Evolutionary conservation across 1,140 invertebrate genomes (phyloP), one percentile per base, ranked within the genome.

Genomic region (Drosophila sp.): DNA sequence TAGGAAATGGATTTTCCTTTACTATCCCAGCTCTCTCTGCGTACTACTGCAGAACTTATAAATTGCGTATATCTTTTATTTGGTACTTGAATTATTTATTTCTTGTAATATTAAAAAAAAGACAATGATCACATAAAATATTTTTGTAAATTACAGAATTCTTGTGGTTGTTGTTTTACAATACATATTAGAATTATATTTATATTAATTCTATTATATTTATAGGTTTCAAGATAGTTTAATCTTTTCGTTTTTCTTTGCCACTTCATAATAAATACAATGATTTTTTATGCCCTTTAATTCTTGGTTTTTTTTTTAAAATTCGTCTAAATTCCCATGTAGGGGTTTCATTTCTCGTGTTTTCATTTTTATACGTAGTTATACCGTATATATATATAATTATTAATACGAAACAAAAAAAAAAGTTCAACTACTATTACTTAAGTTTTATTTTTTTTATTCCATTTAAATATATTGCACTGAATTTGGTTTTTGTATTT

Each of bases 91-190:
- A 86, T 86, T 86, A 86, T 86, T 86, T 86, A 86, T 87, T 86
- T 86, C 79, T 86, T 83, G 83, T 86, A 86, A 86, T 86, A 86
- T 86, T 79, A 86, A 87, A 86, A 85, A 86, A 86, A 86, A 80
- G 76, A 87, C 84, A 87, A 87, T 87, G 84, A 87, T 87, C 84
- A 87, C 84, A 87, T 87, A 87, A 87, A 87, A 87, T 89, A 89
- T 89, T 84, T 89, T 84, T 72, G 73, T 89, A 89, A 89, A 89
- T 89, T 87, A 87, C 83, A 89, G 80, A 89, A 87, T 83, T 77
- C n/a, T 23, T 58, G 30, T 25, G 55, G 68, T 87, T 80, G 55
- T 80, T 84, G 81, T 85, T 80, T 81, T 81, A 85, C 81, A 85
- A 83, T 87, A 85, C 80, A 78, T 84, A 77, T 76, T 77, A 74